Conservation (phyloP, 2,888 invertebrate species). For the Polydrusus pterygomalis region DNA sequence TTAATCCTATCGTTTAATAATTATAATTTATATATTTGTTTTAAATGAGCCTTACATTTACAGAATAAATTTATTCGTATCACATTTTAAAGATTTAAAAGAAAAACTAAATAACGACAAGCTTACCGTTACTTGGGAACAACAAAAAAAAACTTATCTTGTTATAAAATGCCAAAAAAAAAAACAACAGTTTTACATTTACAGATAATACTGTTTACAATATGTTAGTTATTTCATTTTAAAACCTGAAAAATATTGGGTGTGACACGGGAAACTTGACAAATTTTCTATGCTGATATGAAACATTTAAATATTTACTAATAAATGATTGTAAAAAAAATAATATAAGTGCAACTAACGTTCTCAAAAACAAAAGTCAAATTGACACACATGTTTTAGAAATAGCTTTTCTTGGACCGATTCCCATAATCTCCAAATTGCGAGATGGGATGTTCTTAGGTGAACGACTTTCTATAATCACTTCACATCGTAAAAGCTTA, state of each 20-base stretch:
- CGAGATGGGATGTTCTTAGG: no score
- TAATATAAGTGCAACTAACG: no score
- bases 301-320: background rate
- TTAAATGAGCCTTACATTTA: constrained; percentile 16
- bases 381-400: no score
- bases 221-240: background rate
- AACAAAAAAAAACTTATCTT: background rate
- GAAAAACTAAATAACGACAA: background rate
- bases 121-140: background rate
- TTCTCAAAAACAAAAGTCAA: no score
- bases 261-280: no score
- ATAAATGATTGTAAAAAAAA: no score
- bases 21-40: constrained; percentile 19
- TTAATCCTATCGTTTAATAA: background rate
- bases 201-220: constrained; percentile 13
- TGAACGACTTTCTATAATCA: no score
- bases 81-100: constrained; percentile 23
- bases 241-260: background rate
- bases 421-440: no score
- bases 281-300: no score
- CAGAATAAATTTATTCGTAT: constrained; percentile 15
- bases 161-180: background rate
- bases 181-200: background rate
- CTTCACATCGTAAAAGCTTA: no score
- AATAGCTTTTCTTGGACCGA: no score